Base-by-base conservation (phyloP, 2,888 invertebrate species). In the Acholoe squamosa region DNA sequence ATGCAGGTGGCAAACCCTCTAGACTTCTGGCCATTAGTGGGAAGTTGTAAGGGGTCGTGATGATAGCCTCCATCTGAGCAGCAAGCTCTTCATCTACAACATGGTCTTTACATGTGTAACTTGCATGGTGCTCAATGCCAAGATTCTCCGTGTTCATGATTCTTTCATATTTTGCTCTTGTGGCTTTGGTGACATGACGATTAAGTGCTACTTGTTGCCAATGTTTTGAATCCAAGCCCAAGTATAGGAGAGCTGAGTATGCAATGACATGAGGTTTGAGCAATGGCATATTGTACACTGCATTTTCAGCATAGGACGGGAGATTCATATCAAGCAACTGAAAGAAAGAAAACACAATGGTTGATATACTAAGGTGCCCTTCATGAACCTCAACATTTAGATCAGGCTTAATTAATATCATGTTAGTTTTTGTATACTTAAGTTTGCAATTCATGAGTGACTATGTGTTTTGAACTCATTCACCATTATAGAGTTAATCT, bases 31-130 rank as follows among this genome's bases (percentile, higher is more conserved):
- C 89, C 89, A 89, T 89, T 0, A 89, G 56, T 0, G 89, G 89
- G 28, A 89, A 89, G 67, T 61, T 56, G 28, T 89, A 61, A 0
- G 61, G 89, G 43, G 61, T n/a, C 3, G 89, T 89, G 22, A 89
- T 14, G 43, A 31, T 0, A 1, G 61, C n/a, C n/a, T 89, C 67
- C 56, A 89, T 43, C n/a, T 3, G n/a, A 22, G 28, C 67, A 22
- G 61, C 61, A 1, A 89, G 25, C n/a, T 89, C 34, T 33, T 33
- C 34, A 33, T 89, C 67, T n/a, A 89, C 56, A 10, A 3, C 25
- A 28, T 54, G 16, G 22, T 56, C 56, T 31, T 3, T 7, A 3
- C 52, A 19, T 84, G 84, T 1, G n/a, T 25, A n/a, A 14, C 51
- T 22, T 5, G 84, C 1, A 22, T 33, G 1, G 43, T 25, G 19